Evolutionary conservation across 2,888 invertebrate genomes (phyloP).

Genomic region (Andrena minutula): DNA sequence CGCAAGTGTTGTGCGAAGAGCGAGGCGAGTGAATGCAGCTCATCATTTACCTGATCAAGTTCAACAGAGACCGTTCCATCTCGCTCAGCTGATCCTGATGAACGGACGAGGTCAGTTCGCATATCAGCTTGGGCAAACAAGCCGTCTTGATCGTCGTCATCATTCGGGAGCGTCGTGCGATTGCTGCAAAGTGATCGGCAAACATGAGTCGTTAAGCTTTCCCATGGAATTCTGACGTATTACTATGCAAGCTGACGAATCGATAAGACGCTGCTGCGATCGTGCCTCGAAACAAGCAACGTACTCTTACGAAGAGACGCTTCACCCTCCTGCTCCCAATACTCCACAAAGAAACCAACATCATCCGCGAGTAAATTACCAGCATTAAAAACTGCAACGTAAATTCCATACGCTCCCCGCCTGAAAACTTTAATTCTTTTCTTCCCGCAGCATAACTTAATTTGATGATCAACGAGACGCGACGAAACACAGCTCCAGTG

Average conservation of each 20-base stretch:
- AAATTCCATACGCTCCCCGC: background rate
- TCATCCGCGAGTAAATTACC: background rate
- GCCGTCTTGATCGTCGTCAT: conserved; percentile 88
- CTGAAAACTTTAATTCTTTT: background rate
- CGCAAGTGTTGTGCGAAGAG: background rate
- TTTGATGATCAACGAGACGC: background rate
- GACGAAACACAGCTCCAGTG: background rate
- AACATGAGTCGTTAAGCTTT: conserved; percentile 1
- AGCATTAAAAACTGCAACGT: background rate
- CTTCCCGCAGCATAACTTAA: background rate
- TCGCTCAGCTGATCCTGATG: conserved; percentile 87
- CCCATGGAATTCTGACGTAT: background rate
- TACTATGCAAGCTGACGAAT: background rate
- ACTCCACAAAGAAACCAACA: background rate
- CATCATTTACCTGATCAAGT: conserved; percentile 87
- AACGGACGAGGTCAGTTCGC: conserved; percentile 88
- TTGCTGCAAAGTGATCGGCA: conserved; percentile 72
- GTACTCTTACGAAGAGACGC: background rate
- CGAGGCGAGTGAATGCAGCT: background rate
- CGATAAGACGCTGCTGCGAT: background rate
- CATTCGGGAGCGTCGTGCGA: conserved; percentile 85
- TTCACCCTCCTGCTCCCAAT: background rate
- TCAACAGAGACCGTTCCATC: conserved; percentile 87
- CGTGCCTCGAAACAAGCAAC: background rate
- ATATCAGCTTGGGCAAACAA: conserved; percentile 89